Evolutionary conservation across 2,888 invertebrate species (phyloP), one percentile per base, ranked within the genome.

Genomic region (Ligdia adustata): DNA sequence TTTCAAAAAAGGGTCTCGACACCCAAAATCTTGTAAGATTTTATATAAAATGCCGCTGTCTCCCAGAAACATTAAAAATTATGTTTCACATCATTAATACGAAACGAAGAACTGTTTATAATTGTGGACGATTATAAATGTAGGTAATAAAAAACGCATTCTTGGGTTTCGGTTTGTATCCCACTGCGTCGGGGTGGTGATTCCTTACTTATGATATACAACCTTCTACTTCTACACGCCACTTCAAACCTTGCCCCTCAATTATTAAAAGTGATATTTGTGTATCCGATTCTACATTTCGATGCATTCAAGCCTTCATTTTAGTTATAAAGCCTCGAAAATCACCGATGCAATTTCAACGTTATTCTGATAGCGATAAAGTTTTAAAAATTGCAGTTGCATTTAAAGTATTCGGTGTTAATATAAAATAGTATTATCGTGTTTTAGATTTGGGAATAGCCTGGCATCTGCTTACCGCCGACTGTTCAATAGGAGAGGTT

Each of bases 31-130:
- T 9, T 35, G 28, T 28, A 38, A 12, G 6, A 15, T 16, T 5
- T 22, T 33, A 45, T 28, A 20, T 11, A 27, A 33, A 28, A 65
- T 57, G 55, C 53, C 54, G 50, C 52, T 35, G 46, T 40, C 55
- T 39, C 29, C 43, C 37, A 28, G 20, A 64, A 55, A 71, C 62
- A 78, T 78, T 73, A 80, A 79, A 76, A 79, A 79, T 73, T 72
- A 75, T 72, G 67, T 73, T 69, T 65, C 67, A 57, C 72, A 73
- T 82, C 80, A 81, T 86, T 82, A 85, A 79, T 82, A 79, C 69
- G 70, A 78, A 78, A 79, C 66, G 72, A 72, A 75, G 75, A 81
- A 77, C 80, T 50, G 76, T 81, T 82, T 73, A 80, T 85, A 81
- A 82, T 80, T 76, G 77, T 69, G 67, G 71, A 58, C 65, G 66